Conservation (phyloP, 2,888 invertebrate species). For the Gastracanthus pulcherrimus region DNA sequence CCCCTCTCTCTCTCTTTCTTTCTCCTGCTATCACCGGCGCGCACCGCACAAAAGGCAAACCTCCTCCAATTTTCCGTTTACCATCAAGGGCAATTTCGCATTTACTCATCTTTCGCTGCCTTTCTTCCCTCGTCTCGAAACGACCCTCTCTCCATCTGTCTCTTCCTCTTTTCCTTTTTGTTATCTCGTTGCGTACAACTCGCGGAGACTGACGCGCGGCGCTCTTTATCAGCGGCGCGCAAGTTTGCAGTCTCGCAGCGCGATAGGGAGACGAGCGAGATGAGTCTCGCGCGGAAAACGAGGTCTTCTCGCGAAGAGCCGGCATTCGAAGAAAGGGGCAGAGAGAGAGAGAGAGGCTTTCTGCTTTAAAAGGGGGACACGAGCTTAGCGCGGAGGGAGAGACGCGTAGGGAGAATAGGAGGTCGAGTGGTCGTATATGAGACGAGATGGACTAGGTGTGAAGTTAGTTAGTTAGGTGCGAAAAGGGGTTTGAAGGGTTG, state of each 20-base stretch:
- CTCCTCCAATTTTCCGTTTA: conserved; percentile 25
- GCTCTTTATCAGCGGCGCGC: background rate
- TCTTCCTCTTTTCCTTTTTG: background rate
- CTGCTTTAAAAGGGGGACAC: background rate
- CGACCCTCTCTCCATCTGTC: background rate
- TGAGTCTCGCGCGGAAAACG: background rate
- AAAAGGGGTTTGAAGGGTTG: too few species aligned
- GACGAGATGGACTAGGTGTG: too few species aligned
- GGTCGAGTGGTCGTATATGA: too few species aligned
- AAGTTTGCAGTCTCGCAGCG: conserved; percentile 7
- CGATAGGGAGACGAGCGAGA: too few species aligned
- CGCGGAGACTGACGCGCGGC: background rate
- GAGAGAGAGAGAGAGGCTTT: background rate
- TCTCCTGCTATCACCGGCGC: too few species aligned
- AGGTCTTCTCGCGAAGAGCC: too few species aligned
- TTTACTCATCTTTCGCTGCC: background rate
- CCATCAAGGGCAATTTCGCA: conserved; percentile 12
- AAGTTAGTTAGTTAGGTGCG: too few species aligned
- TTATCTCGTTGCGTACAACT: too few species aligned
- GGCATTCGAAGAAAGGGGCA: background rate
- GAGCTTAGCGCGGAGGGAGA: background rate
- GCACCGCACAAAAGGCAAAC: background rate
- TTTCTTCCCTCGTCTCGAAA: background rate
- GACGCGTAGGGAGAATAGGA: background rate
- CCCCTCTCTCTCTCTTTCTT: too few species aligned